Percentiles rank a stretch among this genome's conserved stretches.
These are phyloP conservation scores for Diachasma alloeum DNA, from an alignment of 1,140 invertebrate species.

Conservation along the genomic window DNA sequence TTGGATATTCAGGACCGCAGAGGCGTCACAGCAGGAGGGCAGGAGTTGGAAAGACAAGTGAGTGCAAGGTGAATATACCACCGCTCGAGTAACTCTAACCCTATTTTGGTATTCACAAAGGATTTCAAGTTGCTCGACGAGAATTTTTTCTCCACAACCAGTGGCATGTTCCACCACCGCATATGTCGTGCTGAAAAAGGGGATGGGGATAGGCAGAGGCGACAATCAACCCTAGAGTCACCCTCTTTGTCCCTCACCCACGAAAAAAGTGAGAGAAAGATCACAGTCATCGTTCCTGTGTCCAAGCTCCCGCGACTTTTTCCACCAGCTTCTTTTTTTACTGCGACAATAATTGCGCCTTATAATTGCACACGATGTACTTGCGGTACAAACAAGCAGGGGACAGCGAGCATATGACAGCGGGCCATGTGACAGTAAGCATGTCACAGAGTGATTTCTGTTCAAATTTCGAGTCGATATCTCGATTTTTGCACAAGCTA, in stretches of 20 bases:
- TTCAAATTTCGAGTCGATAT: no score
- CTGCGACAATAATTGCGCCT: conserved; percentile 38
- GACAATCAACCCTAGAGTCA: conserved; percentile 33
- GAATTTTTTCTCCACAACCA: conserved; percentile 4
- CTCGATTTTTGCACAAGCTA: no score
- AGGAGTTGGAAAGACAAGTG: neutral
- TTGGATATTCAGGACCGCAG: neutral
- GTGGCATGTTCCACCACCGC: neutral
- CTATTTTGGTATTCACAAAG: conserved; percentile 50
- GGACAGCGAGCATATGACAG: no score
- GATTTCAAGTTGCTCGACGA: conserved; percentile 22
- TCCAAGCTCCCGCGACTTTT: conserved; percentile 32
- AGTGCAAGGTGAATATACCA: conserved; percentile 8
- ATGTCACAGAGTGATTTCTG: no score
- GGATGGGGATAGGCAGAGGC: neutral
- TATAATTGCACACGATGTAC: neutral
- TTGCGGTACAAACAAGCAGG: neutral
- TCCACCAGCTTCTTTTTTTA: conserved; percentile 41
- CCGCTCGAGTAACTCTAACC: conserved; percentile 13
- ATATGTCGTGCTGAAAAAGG: neutral
- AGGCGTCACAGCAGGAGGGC: neutral
- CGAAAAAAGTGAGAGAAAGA: neutral
- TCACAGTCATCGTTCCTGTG: conserved; percentile 13
- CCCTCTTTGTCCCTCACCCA: neutral
- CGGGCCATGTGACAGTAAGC: no score